Evolutionary conservation across 2,888 invertebrate genomes (phyloP), one percentile per base, ranked within the genome.

Genomic region (Pseudeuparius sepicola): DNA sequence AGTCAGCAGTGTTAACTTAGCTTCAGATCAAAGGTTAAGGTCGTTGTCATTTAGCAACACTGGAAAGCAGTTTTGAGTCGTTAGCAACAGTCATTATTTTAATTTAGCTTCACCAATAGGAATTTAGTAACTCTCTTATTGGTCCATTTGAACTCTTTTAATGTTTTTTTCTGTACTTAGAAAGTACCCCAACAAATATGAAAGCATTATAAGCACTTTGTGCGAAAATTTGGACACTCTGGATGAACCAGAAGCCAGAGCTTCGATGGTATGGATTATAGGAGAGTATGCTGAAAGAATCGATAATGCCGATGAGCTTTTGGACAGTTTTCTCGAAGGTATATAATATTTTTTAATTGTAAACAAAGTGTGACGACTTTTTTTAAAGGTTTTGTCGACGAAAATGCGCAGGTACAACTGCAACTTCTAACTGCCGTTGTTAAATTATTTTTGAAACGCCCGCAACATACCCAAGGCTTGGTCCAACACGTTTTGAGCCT

Each of bases 261-360:
- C 97, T 3, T 93, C 93, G 4, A 98, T 97, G 97, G 97, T 84
- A 10, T 85, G 84, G 84, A 85, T 85, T 36, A 84, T 85, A 43
- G 97, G 96, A 12, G 97, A 98, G 64, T 99, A 99, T 63, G 98
- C 98, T 0, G 98, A 98, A 60, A 79, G 98, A 46, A 99, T 98
- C 49, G 98, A 98, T 64, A 98, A 98, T 60, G 98, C 98, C 1
- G 98, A 98, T 55, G 98, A 98, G 55, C 70, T 99, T 15, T 67
- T 98, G 12, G 97, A 98, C 59, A 93, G 93, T 42, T 98, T 98
- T 70, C 69, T 99, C 4, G 98, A 99, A 66, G 97, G 50, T 44
- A 34, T 20, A n/a, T 7, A 20, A 20, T n/a, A 20, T n/a, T n/a
- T n/a, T n/a, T n/a, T n/a, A n/a, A n/a, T n/a, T n/a, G n/a, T n/a